phyloP scores from a whole-genome alignment of 2,888 invertebrate species.

The Parnassius glacialis region DNA sequence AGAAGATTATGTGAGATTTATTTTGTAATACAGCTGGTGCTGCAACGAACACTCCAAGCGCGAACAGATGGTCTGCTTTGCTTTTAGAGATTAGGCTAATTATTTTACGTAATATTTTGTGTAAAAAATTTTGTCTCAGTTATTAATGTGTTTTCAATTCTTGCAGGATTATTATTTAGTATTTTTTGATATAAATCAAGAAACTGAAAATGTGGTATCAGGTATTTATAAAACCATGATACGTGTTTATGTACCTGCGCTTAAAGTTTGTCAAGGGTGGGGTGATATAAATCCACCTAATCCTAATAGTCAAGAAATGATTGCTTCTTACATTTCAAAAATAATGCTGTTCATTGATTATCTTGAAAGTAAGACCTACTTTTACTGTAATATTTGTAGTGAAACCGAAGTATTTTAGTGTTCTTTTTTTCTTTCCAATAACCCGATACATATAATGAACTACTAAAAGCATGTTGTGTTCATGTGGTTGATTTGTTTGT shows the following conservation, averaged over 20 bases:
- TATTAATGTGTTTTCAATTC: neutral
- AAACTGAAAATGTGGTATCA: conserved; percentile 69
- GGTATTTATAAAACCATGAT: conserved; percentile 60
- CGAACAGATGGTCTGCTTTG: too few species aligned
- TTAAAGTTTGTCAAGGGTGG: conserved; percentile 61
- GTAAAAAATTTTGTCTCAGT: neutral
- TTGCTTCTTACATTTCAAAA: conserved; percentile 62
- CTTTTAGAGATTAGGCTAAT: too few species aligned
- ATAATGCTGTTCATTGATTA: conserved; percentile 70
- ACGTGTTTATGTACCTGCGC: conserved; percentile 56
- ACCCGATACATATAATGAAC: too few species aligned
- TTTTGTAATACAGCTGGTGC: too few species aligned
- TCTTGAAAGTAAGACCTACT: conserved; percentile 58
- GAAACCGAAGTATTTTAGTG: neutral
- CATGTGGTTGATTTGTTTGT: too few species aligned
- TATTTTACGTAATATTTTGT: too few species aligned
- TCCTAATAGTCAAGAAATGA: conserved; percentile 61
- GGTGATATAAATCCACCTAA: conserved; percentile 73
- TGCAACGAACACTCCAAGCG: too few species aligned
- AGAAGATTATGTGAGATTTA: too few species aligned
- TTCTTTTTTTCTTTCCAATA: too few species aligned
- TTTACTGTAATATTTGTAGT: neutral
- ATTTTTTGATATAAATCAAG: conserved; percentile 57
- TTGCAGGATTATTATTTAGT: conserved; percentile 65
- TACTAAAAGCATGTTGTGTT: too few species aligned